phyloP scores from a whole-genome alignment of 2,113 vertebrate genomes.

The Peucedramus taeniatus region DNA sequence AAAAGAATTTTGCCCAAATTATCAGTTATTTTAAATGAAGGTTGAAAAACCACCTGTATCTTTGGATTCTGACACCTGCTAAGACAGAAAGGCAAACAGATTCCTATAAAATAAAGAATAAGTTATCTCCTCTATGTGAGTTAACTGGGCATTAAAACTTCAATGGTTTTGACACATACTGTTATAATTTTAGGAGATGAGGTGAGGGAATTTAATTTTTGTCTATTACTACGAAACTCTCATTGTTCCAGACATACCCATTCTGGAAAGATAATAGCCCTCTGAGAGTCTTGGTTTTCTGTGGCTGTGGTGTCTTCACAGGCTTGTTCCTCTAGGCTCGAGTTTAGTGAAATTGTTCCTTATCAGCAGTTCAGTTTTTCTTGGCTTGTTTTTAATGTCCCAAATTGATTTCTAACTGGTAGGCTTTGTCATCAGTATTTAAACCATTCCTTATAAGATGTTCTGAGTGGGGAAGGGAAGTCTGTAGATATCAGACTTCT shows the following conservation, averaged over 20 bases:
- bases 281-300: neutral
- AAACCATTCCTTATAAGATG: neutral
- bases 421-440: neutral
- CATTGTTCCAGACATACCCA: neutral
- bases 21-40: neutral
- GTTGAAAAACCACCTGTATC: neutral
- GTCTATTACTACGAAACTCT: neutral
- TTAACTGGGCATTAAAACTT: neutral
- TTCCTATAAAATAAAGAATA: neutral
- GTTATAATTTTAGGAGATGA: neutral
- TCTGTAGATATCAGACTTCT: neutral
- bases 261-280: neutral
- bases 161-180: neutral
- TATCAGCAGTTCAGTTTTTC: neutral
- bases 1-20: neutral
- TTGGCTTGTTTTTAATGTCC: neutral
- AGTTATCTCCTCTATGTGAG: fast-evolving
- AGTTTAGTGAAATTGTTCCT: neutral
- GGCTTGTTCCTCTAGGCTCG: neutral
- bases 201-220: neutral
- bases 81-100: neutral
- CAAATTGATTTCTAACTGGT: neutral
- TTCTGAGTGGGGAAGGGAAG: neutral
- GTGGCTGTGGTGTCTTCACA: neutral
- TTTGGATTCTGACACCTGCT: neutral